Evolutionary conservation across 1,140 invertebrate genomes (phyloP).

Genomic region (Drosophila punjabiensis): DNA sequence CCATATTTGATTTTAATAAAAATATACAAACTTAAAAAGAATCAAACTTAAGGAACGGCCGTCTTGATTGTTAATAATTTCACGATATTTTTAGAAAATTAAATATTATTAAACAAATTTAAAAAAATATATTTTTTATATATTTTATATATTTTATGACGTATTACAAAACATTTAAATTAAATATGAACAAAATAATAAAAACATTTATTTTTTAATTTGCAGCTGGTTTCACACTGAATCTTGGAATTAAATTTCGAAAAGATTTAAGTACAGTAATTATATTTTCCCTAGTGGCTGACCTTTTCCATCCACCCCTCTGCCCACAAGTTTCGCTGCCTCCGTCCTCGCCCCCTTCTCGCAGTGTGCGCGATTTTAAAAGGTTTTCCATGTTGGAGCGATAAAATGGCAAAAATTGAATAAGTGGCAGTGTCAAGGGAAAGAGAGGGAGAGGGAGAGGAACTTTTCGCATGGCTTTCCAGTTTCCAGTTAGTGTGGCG

Average conservation of each 20-base stretch:
- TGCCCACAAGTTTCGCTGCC: background rate
- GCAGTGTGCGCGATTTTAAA: slow-evolving; percentile 66
- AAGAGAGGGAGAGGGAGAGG: background rate
- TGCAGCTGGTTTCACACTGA: background rate
- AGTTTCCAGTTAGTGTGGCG: background rate
- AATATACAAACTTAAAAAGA: too few species aligned
- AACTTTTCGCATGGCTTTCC: slow-evolving; percentile 12
- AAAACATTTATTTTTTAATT: background rate
- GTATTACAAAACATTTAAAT: too few species aligned
- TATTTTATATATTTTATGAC: too few species aligned
- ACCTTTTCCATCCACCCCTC: background rate
- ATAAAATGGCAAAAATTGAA: slow-evolving; percentile 79
- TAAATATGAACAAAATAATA: background rate
- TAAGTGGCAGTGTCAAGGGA: slow-evolving; percentile 61
- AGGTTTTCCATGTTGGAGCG: slow-evolving; percentile 73
- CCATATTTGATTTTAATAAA: background rate
- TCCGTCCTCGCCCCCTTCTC: slow-evolving; percentile 1
- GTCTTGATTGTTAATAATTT: too few species aligned
- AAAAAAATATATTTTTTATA: too few species aligned
- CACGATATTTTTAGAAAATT: too few species aligned
- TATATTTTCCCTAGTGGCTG: background rate
- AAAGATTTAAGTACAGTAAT: too few species aligned
- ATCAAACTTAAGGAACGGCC: too few species aligned
- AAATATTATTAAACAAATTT: too few species aligned
- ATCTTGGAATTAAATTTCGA: background rate